Evolutionary conservation across 2,113 vertebrate genomes (phyloP).

Genomic region (Erythrolamprus reginae): DNA sequence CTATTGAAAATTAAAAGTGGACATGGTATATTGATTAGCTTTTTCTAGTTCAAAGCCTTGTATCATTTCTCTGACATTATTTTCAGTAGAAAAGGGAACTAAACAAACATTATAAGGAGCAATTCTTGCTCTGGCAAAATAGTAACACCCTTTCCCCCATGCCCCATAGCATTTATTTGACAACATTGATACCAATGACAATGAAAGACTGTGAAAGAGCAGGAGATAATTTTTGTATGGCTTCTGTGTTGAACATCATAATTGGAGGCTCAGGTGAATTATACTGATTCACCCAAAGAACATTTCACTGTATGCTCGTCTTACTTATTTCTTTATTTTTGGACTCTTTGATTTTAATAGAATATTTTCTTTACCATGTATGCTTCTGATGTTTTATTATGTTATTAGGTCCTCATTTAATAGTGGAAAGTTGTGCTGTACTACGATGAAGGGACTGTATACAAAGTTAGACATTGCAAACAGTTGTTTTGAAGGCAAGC

Average conservation of each 20-base stretch:
- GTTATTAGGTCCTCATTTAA: neutral
- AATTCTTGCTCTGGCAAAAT: neutral
- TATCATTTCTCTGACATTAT: neutral
- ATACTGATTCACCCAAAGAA: neutral
- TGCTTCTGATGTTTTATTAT: neutral
- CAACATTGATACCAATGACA: neutral
- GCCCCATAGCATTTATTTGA: neutral
- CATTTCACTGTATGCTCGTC: neutral
- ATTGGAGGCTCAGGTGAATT: neutral
- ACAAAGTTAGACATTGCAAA: neutral
- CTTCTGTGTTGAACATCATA: neutral
- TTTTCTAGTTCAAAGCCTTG: neutral
- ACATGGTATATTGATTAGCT: neutral
- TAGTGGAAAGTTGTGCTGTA: constrained; percentile 12
- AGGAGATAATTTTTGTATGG: constrained; percentile 24
- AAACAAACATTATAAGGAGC: neutral
- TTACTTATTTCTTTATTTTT: neutral
- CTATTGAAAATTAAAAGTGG: constrained; percentile 23
- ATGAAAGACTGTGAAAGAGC: constrained; percentile 10
- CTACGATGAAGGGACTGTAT: neutral
- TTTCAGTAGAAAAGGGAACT: neutral
- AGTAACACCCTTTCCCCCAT: neutral
- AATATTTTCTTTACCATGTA: neutral
- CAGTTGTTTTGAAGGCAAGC: neutral
- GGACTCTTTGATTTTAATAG: neutral